Evolutionary conservation across 2,888 invertebrate genomes (phyloP), one percentile per base, ranked within the genome.

Genomic region (Endotricha flammealis): DNA sequence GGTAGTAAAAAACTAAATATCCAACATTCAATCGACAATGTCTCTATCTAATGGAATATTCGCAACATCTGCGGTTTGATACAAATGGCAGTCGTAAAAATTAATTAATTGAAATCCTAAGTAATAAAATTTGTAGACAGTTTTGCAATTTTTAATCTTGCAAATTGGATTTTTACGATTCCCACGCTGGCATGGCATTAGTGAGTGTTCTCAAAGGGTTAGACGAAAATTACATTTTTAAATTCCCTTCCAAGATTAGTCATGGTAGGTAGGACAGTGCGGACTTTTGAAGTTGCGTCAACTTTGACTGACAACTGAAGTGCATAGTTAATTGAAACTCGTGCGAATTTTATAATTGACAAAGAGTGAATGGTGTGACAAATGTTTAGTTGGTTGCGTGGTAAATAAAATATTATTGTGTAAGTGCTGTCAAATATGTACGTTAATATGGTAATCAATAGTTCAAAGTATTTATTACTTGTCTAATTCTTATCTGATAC

Each of bases 261-360:
- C 55, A 65, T 70, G 75, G 73, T 75, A 56, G 70, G 75, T 76
- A 60, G 56, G n/a, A n/a, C n/a, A n/a, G n/a, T n/a, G n/a, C n/a
- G 50, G 53, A 50, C 52, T 61, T 60, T 62, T 71, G 53, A 52
- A 50, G 56, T 83, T 81, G 79, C 80, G 70, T 80, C 76, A 78
- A 65, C 53, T 60, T 53, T 65, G 76, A 80, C 57, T 73, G 78
- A 80, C 81, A 73, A 60, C 60, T 83, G 86, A 85, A 58, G 68
- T 49, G 70, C 77, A 76, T 80, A 59, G 32, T 65, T 40, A 79
- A 86, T 81, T 48, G 53, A 43, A 46, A 57, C 85, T 78, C 81
- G 85, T 85, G 86, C 78, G 79, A 77, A 73, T 53, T 46, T 54
- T 56, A 52, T 38, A 51, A 48, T 65, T 54, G 53, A 48, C 67